Evolutionary conservation across 2,113 vertebrate species (phyloP).

Genomic region (Lagopus muta): DNA sequence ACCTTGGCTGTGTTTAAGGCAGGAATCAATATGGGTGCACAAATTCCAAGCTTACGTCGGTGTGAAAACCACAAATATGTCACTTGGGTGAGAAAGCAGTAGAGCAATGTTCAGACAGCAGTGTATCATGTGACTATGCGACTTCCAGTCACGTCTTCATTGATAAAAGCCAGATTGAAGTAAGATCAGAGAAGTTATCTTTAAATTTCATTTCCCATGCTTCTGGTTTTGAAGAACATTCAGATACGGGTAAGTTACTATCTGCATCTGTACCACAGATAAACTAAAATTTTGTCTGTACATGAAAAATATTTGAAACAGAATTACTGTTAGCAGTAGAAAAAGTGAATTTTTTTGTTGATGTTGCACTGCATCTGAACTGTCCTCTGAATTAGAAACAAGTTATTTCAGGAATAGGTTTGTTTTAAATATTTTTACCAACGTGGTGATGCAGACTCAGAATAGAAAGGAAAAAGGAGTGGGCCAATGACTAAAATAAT

Average conservation of each 20-base stretch:
- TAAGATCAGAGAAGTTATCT: neutral
- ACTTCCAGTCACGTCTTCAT: rapidly evolving
- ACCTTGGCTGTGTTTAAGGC: neutral
- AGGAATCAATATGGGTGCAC: neutral
- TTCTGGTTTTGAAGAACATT: neutral
- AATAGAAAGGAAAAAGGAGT: neutral
- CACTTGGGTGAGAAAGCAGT: neutral
- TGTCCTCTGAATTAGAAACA: neutral
- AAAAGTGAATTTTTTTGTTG: neutral
- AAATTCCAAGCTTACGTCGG: neutral
- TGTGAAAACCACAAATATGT: neutral
- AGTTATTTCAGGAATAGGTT: neutral
- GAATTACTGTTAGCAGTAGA: rapidly evolving
- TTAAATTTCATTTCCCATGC: neutral
- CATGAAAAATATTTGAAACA: neutral
- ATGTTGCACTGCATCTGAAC: neutral
- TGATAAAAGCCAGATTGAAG: neutral
- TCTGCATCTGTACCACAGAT: neutral
- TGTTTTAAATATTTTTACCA: neutral
- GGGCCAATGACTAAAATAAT: neutral
- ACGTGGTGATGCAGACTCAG: neutral
- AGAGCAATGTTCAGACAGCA: neutral
- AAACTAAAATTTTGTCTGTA: neutral
- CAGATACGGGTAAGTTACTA: neutral
- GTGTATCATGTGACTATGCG: neutral